These are phyloP conservation scores for Anastatus disparis DNA, from an alignment of 1,140 invertebrate genomes.

Conservation along the genomic window DNA sequence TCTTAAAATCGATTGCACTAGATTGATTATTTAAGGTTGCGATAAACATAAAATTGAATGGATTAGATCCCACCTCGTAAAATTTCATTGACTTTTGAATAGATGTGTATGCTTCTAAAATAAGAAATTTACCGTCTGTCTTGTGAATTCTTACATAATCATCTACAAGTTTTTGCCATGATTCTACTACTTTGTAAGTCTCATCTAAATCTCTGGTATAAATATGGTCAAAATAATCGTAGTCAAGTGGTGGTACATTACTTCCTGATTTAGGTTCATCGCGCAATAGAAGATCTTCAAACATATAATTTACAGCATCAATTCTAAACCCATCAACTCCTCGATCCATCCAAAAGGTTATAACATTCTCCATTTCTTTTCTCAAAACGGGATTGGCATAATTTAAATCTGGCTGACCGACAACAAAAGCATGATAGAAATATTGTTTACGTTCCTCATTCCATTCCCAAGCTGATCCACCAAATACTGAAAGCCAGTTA, in stretches of 20 bases:
- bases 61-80: conserved; percentile 70
- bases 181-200: conserved; percentile 70
- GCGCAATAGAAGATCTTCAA: conserved; percentile 68
- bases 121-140: conserved; percentile 66
- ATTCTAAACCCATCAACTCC: conserved; percentile 78
- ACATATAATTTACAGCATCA: conserved; percentile 69
- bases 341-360: conserved; percentile 72
- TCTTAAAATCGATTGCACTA: conserved; percentile 67
- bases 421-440: conserved; percentile 72
- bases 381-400: conserved; percentile 71
- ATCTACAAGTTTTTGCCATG: conserved; percentile 72
- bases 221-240: conserved; percentile 71
- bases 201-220: conserved; percentile 73
- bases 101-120: conserved; percentile 72
- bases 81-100: conserved; percentile 70
- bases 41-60: conserved; percentile 73
- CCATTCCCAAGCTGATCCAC: conserved; percentile 69
- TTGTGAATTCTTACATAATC: conserved; percentile 63
- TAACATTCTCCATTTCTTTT: conserved; percentile 70
- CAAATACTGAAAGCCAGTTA: conserved; percentile 62
- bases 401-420: conserved; percentile 77
- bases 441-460: conserved; percentile 68
- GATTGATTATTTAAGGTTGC: conserved; percentile 65
- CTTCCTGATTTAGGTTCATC: conserved; percentile 69
- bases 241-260: conserved; percentile 65